A percentile compares a stretch with the other conserved stretches of the same genome.
Evolutionary conservation across 2,888 invertebrate species (phyloP).

Genomic region (Phalera bucephala): DNA sequence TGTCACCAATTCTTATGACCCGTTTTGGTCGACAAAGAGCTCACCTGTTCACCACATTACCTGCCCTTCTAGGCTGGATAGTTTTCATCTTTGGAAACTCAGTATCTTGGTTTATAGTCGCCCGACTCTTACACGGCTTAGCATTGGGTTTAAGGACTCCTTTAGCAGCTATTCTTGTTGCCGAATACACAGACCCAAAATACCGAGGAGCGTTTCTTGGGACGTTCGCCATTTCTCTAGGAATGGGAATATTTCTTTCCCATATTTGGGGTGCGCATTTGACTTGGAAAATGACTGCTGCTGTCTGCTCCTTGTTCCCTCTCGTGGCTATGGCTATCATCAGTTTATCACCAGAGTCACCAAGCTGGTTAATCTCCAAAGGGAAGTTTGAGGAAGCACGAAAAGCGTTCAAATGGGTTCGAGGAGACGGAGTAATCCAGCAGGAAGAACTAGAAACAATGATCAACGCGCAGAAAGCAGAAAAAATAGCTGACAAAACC

Average conservation of each 20-base stretch:
- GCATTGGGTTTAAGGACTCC: conserved; percentile 81
- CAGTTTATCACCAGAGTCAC: conserved; percentile 84
- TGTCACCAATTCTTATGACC: conserved; percentile 80
- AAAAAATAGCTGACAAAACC: conserved; percentile 45
- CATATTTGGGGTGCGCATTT: conserved; percentile 86
- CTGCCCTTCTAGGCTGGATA: conserved; percentile 78
- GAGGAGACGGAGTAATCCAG: conserved; percentile 76
- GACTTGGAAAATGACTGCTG: conserved; percentile 83
- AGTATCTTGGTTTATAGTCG: conserved; percentile 64
- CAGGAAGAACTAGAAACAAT: conserved; percentile 68
- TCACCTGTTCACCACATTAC: conserved; percentile 73
- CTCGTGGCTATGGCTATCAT: conserved; percentile 72
- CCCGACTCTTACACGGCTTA: conserved; percentile 73
- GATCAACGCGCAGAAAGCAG: conserved; percentile 64
- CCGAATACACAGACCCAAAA: conserved; percentile 84
- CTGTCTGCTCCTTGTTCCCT: conserved; percentile 77
- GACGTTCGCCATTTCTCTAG: conserved; percentile 84
- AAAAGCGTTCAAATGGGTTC: conserved; percentile 83
- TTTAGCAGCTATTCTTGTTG: conserved; percentile 79
- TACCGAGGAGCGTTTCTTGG: conserved; percentile 85
- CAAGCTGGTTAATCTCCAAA: conserved; percentile 86
- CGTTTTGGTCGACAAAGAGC: conserved; percentile 82
- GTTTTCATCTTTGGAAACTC: conserved; percentile 67
- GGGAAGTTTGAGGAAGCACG: conserved; percentile 81
- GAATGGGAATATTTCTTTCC: conserved; percentile 84